These are phyloP conservation scores for Microtus pennsylvanicus DNA, from an alignment of 2,113 vertebrate genomes.

Conservation along the genomic window DNA sequence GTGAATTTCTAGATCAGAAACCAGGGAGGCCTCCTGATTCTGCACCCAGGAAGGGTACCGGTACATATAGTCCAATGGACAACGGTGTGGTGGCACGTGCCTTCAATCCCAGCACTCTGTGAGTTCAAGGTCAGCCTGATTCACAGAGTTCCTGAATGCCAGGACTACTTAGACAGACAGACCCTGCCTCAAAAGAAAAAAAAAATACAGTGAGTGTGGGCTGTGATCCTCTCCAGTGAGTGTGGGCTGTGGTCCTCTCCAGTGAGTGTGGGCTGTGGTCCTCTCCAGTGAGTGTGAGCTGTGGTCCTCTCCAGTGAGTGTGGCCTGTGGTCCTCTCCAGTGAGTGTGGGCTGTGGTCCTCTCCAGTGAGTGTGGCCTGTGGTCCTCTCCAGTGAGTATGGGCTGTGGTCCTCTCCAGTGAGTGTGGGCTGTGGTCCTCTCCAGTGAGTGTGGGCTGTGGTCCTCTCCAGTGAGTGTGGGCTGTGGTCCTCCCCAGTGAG, in stretches of 20 bases:
- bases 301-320: neutral
- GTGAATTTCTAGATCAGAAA: neutral
- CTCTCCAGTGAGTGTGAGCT: neutral
- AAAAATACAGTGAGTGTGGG: neutral
- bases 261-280: too few species aligned
- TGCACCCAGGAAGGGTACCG: neutral
- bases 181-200: neutral
- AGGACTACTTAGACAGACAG: neutral
- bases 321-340: too few species aligned
- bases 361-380: neutral
- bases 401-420: too few species aligned
- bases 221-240: neutral
- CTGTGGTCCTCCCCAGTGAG: too few species aligned
- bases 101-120: neutral
- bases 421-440: too few species aligned
- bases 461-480: neutral
- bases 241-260: too few species aligned
- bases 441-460: neutral
- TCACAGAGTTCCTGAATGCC: neutral
- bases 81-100: rapidly evolving
- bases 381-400: neutral
- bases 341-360: too few species aligned
- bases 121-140: neutral
- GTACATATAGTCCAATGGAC: neutral
- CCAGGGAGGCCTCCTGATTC: neutral